A percentile compares a stretch with the other conserved stretches of the same genome.
Conservation (phyloP, 1,140 invertebrate genomes). For the Melanaphis sacchari region DNA sequence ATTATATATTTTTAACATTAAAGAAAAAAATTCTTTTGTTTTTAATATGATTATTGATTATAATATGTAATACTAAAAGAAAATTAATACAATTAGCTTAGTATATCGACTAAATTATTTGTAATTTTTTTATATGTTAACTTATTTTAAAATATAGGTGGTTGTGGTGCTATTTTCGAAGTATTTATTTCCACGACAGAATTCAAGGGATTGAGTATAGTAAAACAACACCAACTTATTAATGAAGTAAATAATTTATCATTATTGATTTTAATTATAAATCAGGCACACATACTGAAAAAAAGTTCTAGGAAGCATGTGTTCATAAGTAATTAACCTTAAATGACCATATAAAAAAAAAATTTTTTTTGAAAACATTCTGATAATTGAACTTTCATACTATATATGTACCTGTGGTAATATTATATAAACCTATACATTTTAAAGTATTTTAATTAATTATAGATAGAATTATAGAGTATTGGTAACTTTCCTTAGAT, state of each 20-base stretch:
- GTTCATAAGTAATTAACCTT: background rate
- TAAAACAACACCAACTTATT: slow-evolving; percentile 83
- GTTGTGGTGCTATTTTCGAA: slow-evolving; percentile 90
- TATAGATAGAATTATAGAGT: too few relatives aligned
- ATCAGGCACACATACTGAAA: background rate
- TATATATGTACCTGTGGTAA: background rate
- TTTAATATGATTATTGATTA: too few relatives aligned
- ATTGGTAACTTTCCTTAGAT: too few relatives aligned
- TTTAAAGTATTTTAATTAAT: background rate
- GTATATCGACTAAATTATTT: too few relatives aligned
- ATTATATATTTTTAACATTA: background rate
- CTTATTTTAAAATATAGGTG: slow-evolving; percentile 67
- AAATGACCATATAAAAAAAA: background rate
- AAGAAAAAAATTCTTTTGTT: background rate
- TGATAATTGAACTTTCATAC: background rate
- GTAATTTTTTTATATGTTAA: background rate
- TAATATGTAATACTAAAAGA: too few relatives aligned
- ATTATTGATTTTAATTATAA: background rate
- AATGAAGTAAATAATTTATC: slow-evolving; percentile 69
- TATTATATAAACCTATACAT: background rate
- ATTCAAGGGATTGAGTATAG: slow-evolving; percentile 77
- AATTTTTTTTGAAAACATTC: too few relatives aligned
- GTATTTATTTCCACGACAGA: slow-evolving; percentile 77
- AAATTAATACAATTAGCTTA: too few relatives aligned
- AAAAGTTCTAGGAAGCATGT: background rate